Conservation (phyloP, 2,113 vertebrate species). For the Leptosomus discolor region DNA sequence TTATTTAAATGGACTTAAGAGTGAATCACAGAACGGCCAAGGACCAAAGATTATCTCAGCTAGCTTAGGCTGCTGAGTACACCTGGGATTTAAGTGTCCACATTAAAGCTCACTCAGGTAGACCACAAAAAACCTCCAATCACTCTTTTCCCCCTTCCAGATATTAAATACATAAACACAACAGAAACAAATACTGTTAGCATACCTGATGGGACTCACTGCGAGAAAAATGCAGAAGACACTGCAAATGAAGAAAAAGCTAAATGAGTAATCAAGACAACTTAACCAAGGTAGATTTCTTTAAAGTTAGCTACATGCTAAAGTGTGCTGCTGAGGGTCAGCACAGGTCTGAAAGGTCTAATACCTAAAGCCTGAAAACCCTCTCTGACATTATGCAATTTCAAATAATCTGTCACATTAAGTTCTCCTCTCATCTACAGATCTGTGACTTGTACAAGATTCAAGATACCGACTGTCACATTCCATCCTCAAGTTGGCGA, state of each 20-base stretch:
- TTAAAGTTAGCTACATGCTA: neutral
- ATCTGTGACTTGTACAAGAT: neutral
- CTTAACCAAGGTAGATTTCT: neutral
- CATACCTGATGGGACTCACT: neutral
- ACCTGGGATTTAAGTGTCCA: neutral
- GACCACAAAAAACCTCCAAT: neutral
- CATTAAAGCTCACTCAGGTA: neutral
- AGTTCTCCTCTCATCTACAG: neutral
- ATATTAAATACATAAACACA: neutral
- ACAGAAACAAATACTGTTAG: neutral
- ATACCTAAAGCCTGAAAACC: neutral
- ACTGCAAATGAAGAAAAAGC: neutral
- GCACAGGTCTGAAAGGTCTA: neutral
- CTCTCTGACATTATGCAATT: neutral
- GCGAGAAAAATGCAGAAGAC: neutral
- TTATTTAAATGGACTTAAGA: neutral
- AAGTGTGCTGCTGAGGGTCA: neutral
- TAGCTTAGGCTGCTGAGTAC: neutral
- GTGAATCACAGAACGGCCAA: too few relatives aligned
- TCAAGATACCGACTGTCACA: neutral
- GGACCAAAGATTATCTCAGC: neutral
- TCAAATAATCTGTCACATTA: neutral
- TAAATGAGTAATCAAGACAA: neutral
- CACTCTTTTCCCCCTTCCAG: neutral
- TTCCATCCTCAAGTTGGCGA: neutral